Evolutionary conservation across 1,140 invertebrate genomes (phyloP).

Genomic region (Cydia amplana): DNA sequence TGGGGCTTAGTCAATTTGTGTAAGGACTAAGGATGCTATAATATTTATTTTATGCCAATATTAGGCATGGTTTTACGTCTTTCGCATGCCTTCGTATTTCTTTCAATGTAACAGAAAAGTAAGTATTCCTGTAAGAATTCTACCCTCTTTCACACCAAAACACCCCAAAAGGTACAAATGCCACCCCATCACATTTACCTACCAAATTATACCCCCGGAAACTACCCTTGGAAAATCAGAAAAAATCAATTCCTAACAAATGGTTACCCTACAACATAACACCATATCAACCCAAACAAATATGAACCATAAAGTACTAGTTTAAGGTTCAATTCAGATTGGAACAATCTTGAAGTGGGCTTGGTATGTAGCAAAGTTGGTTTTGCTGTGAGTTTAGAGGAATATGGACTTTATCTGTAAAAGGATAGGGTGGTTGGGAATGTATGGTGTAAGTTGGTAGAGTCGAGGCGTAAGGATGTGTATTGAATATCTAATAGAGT

Average conservation of each 20-base stretch:
- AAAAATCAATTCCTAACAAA: constrained; percentile 31
- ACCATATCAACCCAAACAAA: background rate
- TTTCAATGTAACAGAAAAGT: background rate
- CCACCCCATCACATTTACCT: constrained; percentile 27
- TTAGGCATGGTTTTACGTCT: no score
- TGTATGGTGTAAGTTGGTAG: background rate
- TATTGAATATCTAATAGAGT: constrained; percentile 29
- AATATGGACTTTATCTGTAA: background rate
- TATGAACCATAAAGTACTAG: background rate
- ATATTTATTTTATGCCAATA: no score
- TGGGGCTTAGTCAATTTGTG: no score
- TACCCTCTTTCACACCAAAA: background rate
- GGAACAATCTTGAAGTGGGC: background rate
- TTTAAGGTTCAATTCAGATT: background rate
- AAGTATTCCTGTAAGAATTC: background rate
- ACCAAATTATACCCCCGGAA: constrained; percentile 21
- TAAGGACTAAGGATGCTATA: no score
- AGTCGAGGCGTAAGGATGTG: constrained; percentile 27
- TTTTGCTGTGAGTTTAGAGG: background rate
- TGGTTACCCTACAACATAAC: constrained; percentile 25
- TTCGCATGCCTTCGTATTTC: no score
- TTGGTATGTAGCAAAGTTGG: background rate
- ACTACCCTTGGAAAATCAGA: constrained; percentile 30
- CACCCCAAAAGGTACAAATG: constrained; percentile 10
- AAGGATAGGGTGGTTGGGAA: background rate